Evolutionary conservation across 2,113 vertebrate species (phyloP), one percentile per base, ranked within the genome.

Genomic region (Limnothrissa miodon): DNA sequence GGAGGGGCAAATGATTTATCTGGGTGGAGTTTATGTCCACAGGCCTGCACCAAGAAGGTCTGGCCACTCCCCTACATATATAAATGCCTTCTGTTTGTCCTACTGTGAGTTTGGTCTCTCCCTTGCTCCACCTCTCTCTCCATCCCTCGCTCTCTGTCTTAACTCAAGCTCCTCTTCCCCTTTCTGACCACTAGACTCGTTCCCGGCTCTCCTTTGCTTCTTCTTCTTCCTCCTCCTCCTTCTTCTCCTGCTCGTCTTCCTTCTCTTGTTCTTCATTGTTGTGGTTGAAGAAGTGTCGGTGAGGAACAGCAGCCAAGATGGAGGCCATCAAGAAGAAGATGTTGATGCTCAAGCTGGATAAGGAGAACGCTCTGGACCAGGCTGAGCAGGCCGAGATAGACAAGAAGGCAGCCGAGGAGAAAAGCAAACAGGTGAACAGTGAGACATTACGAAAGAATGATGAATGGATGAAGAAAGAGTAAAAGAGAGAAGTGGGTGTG

Each of bases 301-400:
- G 2, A 10, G 29, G 85, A 39, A 79, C 81, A 53, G 78, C 80
- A 80, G 79, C 85, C 87, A 94, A 83, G 88, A 99, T 99, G 98
- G 98, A 99, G 91, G 98, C 97, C 94, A 95, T 99, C 92, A 99
- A 99, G 93, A 99, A 99, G 92, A 98, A 98, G 93, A 98, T 98
- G 97, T 94, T 98, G 85, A 98, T 98, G 97, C 91, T 99, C 89
- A 98, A 99, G 88, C 78, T 98, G 94, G 98, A 99, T 92, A 99
- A 99, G 94, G 98, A 99, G 92, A 98, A 97, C 0, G 98, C 97
- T 10, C 85, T 99, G 87, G 98, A 99, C 88, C 90, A 97, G 81
- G 98, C 98, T 0, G 97, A 99, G 59, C 97, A 98, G 88, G 97
- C 98, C 0, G 97, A 99, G 81, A 94, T 96, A 0, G 97, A 99